A percentile compares a stretch with the other conserved stretches of the same genome.
Conservation (phyloP, 2,113 vertebrate species). For the Steatornis caripensis region DNA sequence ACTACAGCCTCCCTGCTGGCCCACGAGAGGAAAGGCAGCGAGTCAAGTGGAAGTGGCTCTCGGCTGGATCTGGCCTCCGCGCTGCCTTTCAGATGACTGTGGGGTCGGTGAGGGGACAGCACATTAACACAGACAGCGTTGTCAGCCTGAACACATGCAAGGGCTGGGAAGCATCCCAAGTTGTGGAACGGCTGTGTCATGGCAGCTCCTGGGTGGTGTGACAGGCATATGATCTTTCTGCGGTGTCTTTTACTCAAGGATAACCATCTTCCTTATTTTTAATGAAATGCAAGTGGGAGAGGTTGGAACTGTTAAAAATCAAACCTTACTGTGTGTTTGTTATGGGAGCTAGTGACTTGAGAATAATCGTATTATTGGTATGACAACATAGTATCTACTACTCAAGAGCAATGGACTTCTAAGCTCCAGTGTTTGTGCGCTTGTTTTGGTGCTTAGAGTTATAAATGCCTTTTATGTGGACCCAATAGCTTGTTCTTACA, state of each 20-base stretch:
- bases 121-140: neutral
- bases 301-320: neutral
- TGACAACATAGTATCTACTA: neutral
- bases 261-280: constrained; percentile 12
- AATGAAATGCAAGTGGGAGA: neutral
- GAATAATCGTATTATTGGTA: neutral
- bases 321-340: neutral
- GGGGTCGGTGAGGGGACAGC: neutral
- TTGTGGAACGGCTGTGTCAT: neutral
- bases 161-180: neutral
- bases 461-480: neutral
- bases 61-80: fast-evolving
- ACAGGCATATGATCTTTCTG: constrained; percentile 32
- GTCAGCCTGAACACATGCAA: neutral
- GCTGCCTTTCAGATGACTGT: neutral
- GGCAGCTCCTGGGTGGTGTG: neutral
- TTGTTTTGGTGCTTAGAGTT: neutral
- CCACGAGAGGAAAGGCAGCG: fast-evolving
- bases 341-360: neutral
- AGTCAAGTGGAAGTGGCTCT: neutral
- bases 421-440: neutral
- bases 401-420: neutral
- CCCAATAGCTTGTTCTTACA: neutral
- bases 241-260: neutral
- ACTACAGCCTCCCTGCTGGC: neutral